phyloP scores from a whole-genome alignment of 1,140 invertebrate genomes.

The Drosophila sechellia region DNA sequence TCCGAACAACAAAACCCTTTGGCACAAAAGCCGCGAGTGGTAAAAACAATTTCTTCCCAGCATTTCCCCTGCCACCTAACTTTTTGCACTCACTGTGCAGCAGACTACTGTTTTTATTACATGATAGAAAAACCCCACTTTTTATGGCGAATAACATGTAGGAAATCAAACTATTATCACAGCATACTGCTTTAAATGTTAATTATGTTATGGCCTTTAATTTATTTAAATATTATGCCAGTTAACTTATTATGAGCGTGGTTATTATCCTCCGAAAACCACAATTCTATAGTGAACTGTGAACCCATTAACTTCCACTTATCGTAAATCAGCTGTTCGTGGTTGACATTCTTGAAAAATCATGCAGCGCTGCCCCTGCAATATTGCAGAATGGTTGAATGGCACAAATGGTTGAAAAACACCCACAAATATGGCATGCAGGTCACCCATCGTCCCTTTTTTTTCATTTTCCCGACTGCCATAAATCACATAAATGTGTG shows the following conservation, averaged over 20 bases:
- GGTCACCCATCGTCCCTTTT: constrained; percentile 14
- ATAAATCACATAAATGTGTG: constrained; percentile 74
- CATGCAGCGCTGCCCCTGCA: constrained; percentile 23
- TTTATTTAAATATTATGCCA: background rate
- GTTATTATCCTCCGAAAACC: too few relatives aligned
- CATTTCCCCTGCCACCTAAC: background rate
- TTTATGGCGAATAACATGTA: background rate
- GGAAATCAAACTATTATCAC: too few relatives aligned
- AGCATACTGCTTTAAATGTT: background rate
- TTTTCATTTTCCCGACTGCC: constrained; percentile 30
- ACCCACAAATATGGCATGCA: constrained; percentile 31
- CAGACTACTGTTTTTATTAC: background rate
- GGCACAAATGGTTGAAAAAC: constrained; percentile 38
- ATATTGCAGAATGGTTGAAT: constrained; percentile 24
- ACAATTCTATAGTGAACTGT: constrained; percentile 8
- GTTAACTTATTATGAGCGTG: background rate
- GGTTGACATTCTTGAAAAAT: constrained; percentile 74
- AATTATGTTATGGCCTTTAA: background rate
- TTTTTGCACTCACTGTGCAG: background rate
- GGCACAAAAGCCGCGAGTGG: constrained; percentile 4
- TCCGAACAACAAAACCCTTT: constrained; percentile 4
- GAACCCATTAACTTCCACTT: constrained; percentile 44
- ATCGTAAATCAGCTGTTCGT: constrained; percentile 66
- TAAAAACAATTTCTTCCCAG: constrained; percentile 9
- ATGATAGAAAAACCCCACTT: background rate